Conservation (phyloP, 2,888 invertebrate species). For the Philonicus albiceps region DNA sequence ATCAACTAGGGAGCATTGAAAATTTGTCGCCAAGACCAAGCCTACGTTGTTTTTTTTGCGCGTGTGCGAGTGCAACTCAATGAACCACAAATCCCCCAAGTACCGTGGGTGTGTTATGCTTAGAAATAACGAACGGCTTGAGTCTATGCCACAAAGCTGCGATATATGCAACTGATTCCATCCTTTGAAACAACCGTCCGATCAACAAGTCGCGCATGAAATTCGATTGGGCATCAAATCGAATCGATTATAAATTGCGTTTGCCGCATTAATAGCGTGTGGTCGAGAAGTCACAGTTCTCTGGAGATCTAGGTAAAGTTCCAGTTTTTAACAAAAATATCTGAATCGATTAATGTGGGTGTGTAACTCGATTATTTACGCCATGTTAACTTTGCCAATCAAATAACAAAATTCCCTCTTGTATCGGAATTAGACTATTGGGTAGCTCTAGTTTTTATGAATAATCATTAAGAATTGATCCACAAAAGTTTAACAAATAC, state of each 20-base stretch:
- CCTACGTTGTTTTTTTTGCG: neutral
- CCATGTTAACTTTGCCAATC: slow-evolving; percentile 33
- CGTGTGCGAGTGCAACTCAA: neutral
- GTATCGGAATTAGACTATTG: neutral
- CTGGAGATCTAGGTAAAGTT: slow-evolving; percentile 31
- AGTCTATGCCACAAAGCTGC: neutral
- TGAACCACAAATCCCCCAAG: slow-evolving; percentile 22
- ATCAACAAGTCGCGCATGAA: slow-evolving; percentile 42
- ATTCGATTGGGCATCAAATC: slow-evolving; percentile 41
- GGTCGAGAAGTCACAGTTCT: slow-evolving; percentile 26
- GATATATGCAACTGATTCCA: neutral
- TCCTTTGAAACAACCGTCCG: slow-evolving; percentile 18
- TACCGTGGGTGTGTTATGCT: neutral
- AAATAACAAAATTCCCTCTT: neutral
- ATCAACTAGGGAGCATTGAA: too few species aligned
- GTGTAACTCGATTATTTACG: slow-evolving; percentile 38
- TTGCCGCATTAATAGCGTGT: slow-evolving; percentile 13
- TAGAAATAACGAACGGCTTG: neutral
- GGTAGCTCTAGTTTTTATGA: neutral
- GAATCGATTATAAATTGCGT: slow-evolving; percentile 39
- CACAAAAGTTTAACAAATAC: neutral
- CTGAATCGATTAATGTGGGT: slow-evolving; percentile 38
- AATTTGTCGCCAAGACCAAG: slow-evolving; percentile 1
- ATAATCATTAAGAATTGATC: neutral
- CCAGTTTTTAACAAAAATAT: slow-evolving; percentile 23